These are phyloP conservation scores for Acrossocheilus wenchowensis DNA, from an alignment of 2,797 vertebrate genomes.

Conservation along the genomic window DNA sequence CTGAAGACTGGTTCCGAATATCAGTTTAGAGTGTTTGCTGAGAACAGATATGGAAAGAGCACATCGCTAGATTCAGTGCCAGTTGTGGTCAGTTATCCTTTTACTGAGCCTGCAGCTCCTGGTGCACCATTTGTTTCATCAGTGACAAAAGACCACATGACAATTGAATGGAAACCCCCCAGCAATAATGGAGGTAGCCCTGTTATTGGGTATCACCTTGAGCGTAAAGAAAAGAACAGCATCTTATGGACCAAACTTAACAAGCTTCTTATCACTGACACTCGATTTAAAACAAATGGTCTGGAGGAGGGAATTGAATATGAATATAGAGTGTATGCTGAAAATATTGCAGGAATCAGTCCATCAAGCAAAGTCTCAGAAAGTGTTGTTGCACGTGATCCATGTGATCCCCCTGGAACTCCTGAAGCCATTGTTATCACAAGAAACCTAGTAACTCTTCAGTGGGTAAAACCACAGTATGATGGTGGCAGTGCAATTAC, in stretches of 20 bases:
- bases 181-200: slow-evolving; percentile 93
- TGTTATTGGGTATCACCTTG: slow-evolving; percentile 93
- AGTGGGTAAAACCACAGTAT: slow-evolving; percentile 94
- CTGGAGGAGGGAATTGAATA: slow-evolving; percentile 98
- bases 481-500: slow-evolving; percentile 95
- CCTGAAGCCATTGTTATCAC: slow-evolving; percentile 94
- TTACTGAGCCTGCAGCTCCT: slow-evolving; percentile 86
- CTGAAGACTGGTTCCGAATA: slow-evolving; percentile 95
- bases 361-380: slow-evolving; percentile 92
- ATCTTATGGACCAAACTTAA: slow-evolving; percentile 95
- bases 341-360: slow-evolving; percentile 95
- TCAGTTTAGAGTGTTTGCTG: slow-evolving; percentile 96
- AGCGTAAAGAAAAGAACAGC: slow-evolving; percentile 97
- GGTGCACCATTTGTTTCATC: slow-evolving; percentile 88
- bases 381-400: slow-evolving; percentile 90
- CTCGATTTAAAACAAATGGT: slow-evolving; percentile 90
- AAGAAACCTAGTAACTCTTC: slow-evolving; percentile 89
- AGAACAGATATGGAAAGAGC: slow-evolving; percentile 98
- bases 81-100: slow-evolving; percentile 92
- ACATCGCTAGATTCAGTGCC: slow-evolving; percentile 84
- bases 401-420: slow-evolving; percentile 93
- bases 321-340: slow-evolving; percentile 96
- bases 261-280: slow-evolving; percentile 89
- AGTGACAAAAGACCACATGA: slow-evolving; percentile 91
- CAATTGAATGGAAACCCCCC: slow-evolving; percentile 93